phyloP scores from a whole-genome alignment of 2,113 vertebrate genomes.

The Psittacus erithacus region DNA sequence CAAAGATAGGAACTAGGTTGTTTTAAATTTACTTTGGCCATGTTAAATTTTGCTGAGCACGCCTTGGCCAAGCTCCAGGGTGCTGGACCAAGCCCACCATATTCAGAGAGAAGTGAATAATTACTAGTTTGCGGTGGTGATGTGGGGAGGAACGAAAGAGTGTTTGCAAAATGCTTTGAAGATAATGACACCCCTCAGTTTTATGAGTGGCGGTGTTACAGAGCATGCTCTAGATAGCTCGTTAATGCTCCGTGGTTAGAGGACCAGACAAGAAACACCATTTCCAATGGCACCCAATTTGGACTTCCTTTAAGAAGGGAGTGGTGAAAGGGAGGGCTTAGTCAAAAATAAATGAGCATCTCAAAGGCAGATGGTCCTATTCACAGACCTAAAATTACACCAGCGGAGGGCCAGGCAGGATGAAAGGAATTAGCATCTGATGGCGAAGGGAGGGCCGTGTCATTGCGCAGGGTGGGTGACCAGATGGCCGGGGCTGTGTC shows the following conservation, averaged over 20 bases:
- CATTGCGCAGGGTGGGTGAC: not conserved
- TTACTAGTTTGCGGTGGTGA: not conserved
- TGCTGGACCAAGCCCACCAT: constrained; percentile 19
- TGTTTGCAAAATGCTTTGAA: constrained; percentile 29
- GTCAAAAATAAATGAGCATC: constrained; percentile 47
- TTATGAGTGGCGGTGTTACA: not conserved
- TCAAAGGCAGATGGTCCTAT: constrained; percentile 61
- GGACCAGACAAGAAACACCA: not conserved
- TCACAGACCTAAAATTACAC: constrained; percentile 57
- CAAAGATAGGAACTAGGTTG: constrained; percentile 28
- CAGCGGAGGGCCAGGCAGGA: not conserved
- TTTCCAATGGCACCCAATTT: not conserved
- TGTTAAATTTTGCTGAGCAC: not conserved
- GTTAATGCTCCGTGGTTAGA: not conserved
- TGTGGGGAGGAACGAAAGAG: not conserved
- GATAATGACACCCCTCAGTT: not conserved
- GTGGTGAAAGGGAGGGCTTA: constrained; percentile 28
- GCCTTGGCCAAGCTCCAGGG: not conserved
- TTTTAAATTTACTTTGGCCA: not conserved
- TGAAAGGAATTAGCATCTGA: constrained; percentile 62
- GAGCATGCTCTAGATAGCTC: not conserved
- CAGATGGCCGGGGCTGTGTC: not conserved
- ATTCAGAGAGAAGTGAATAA: constrained; percentile 25
- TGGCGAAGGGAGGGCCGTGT: not conserved
- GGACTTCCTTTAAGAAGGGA: constrained; percentile 50